Percentiles rank a stretch among this genome's conserved stretches.
phyloP scores from a whole-genome alignment of 2,113 vertebrate species.

The Hystrix cristata region DNA sequence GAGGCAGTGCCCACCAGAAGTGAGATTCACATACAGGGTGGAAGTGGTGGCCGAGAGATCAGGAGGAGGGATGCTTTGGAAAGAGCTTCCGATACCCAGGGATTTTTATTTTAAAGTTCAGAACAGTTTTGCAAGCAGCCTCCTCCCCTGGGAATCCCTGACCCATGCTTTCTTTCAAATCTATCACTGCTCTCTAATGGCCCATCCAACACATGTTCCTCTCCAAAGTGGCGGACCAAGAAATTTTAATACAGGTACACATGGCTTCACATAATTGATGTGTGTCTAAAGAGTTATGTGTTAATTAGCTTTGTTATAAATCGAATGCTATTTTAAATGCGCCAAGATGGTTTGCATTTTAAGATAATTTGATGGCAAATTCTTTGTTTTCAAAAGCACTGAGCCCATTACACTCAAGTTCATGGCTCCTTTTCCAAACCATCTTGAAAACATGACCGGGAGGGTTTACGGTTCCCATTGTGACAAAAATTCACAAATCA shows the following conservation, averaged over 20 bases:
- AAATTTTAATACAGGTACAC: not conserved
- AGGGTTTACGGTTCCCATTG: not conserved
- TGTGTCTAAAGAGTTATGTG: not conserved
- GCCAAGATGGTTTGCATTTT: not conserved
- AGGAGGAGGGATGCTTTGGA: not conserved
- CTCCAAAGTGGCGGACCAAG: not conserved
- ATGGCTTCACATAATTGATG: not conserved
- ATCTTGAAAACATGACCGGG: not conserved
- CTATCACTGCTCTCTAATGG: not conserved
- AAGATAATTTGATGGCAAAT: not conserved
- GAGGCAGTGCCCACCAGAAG: conserved; percentile 58
- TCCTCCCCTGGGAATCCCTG: not conserved
- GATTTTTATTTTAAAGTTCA: not conserved
- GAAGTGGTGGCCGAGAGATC: not conserved
- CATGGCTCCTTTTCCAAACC: not conserved
- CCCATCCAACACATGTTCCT: not conserved
- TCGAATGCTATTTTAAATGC: not conserved
- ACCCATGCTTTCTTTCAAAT: not conserved
- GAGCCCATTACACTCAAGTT: not conserved
- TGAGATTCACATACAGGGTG: not conserved
- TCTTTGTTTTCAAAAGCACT: conserved; percentile 16
- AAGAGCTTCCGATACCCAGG: not conserved
- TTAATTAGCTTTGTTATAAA: conserved; percentile 14
- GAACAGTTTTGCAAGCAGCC: not conserved
- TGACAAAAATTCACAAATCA: not conserved